These are phyloP conservation scores for Vanessa cardui DNA, from an alignment of 2,888 invertebrate species.

Conservation along the genomic window DNA sequence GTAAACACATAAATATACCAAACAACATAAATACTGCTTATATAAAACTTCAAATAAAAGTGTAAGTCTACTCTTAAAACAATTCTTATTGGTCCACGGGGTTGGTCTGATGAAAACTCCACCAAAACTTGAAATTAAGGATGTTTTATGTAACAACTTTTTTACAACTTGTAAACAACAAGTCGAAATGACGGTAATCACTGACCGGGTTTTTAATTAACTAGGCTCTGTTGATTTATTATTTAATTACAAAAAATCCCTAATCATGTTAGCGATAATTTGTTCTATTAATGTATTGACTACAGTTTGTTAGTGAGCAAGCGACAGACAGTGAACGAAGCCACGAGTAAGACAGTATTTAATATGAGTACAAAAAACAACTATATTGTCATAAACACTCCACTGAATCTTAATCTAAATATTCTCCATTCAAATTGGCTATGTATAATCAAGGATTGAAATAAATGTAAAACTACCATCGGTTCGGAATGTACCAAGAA, in stretches of 20 bases:
- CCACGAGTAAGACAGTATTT: too few relatives aligned
- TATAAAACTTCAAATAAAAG: slow-evolving; percentile 21
- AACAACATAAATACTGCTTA: slow-evolving; percentile 17
- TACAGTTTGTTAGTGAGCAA: too few relatives aligned
- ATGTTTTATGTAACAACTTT: slow-evolving; percentile 37
- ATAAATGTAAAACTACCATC: too few relatives aligned
- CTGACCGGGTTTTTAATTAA: slow-evolving; percentile 22
- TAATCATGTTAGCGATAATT: too few relatives aligned
- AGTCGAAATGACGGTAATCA: slow-evolving; percentile 23
- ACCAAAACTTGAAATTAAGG: slow-evolving; percentile 31
- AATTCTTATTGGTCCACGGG: slow-evolving; percentile 39
- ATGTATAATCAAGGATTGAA: too few relatives aligned
- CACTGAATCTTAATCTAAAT: too few relatives aligned
- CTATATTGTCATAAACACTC: too few relatives aligned
- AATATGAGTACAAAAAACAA: too few relatives aligned
- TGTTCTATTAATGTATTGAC: too few relatives aligned
- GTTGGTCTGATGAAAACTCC: slow-evolving; percentile 34
- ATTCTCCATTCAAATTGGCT: too few relatives aligned
- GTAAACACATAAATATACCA: slow-evolving; percentile 1
- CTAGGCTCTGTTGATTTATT: neutral
- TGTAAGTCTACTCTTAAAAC: slow-evolving; percentile 34
- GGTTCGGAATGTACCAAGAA: too few relatives aligned
- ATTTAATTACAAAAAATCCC: neutral
- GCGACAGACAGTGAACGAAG: too few relatives aligned
- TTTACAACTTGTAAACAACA: slow-evolving; percentile 28